phyloP scores from a whole-genome alignment of 92 coral and sea anemone species.

The Epizoanthus fatuus region DNA sequence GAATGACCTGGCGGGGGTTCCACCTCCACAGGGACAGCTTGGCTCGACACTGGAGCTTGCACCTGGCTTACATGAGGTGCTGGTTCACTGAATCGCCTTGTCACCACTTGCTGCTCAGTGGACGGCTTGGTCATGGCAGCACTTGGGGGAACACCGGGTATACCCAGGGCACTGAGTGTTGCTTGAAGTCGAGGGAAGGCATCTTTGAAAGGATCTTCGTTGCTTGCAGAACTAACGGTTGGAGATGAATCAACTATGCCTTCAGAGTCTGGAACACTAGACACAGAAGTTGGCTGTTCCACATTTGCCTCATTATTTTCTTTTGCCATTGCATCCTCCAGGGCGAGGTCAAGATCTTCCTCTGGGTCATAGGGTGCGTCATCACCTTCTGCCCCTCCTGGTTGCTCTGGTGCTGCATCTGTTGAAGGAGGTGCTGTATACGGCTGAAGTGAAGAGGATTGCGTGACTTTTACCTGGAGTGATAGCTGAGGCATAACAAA shows the following conservation, averaged over 20 bases:
- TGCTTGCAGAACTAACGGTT: not conserved
- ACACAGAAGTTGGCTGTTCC: not conserved
- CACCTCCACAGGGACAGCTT: not conserved
- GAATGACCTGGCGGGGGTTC: not conserved
- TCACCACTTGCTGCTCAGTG: not conserved
- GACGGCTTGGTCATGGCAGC: not conserved
- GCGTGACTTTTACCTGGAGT: constrained; percentile 4
- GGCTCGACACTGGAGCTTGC: not conserved
- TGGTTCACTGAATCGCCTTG: not conserved
- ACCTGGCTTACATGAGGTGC: not conserved
- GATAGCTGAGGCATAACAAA: constrained; percentile 1
- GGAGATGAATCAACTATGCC: not conserved
- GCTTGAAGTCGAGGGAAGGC: constrained; percentile 43
- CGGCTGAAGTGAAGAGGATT: constrained; percentile 30
- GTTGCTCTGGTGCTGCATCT: constrained; percentile 28
- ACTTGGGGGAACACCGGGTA: constrained; percentile 16
- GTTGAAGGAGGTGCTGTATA: constrained; percentile 9
- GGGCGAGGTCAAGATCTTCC: constrained; percentile 85
- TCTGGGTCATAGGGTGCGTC: constrained; percentile 99
- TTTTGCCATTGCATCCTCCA: constrained; percentile 50
- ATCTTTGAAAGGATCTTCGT: not conserved
- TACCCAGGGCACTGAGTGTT: constrained; percentile 34
- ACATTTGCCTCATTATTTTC: constrained; percentile 5
- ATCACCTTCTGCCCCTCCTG: constrained; percentile 49
- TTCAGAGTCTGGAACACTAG: not conserved